phyloP scores from a whole-genome alignment of 2,797 vertebrate species.

The Hippocampus kuda region DNA sequence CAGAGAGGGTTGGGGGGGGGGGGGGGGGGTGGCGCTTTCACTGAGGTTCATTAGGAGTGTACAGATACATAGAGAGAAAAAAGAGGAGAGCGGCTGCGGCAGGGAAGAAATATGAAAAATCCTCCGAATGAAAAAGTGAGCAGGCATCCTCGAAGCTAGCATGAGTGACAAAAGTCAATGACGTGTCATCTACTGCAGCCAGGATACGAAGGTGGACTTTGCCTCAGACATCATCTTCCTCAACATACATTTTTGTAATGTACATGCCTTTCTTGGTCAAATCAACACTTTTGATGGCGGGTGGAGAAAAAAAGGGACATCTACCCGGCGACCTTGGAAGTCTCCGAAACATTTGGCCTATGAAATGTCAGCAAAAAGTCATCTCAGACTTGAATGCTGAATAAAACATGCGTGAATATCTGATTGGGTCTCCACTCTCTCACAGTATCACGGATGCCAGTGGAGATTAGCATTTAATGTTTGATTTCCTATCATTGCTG shows the following conservation, averaged over 20 bases:
- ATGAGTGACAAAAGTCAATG: not conserved
- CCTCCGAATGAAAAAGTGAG: slow-evolving; percentile 26
- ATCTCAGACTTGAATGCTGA: not conserved
- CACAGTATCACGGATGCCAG: not conserved
- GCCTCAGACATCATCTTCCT: not conserved
- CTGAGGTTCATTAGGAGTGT: slow-evolving; percentile 43
- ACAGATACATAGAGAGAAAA: slow-evolving; percentile 30
- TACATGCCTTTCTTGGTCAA: not conserved
- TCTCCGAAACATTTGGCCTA: not conserved
- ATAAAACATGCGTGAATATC: slow-evolving; percentile 2
- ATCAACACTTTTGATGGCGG: not conserved
- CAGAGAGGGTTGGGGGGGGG: slow-evolving; percentile 11
- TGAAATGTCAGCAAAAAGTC: slow-evolving; percentile 3
- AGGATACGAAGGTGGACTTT: not conserved
- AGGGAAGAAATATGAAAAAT: slow-evolving; percentile 31
- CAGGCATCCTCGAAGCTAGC: not conserved
- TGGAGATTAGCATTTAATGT: not conserved
- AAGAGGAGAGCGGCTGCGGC: slow-evolving; percentile 12
- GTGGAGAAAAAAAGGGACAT: not conserved
- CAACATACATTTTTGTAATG: not conserved
- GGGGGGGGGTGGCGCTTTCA: slow-evolving; percentile 8
- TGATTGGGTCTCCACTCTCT: not conserved
- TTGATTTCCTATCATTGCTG: slow-evolving; percentile 1
- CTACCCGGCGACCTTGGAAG: not conserved
- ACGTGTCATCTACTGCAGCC: not conserved